Base-by-base conservation (phyloP, 1,140 invertebrate species). In the Drosophila truncata region DNA sequence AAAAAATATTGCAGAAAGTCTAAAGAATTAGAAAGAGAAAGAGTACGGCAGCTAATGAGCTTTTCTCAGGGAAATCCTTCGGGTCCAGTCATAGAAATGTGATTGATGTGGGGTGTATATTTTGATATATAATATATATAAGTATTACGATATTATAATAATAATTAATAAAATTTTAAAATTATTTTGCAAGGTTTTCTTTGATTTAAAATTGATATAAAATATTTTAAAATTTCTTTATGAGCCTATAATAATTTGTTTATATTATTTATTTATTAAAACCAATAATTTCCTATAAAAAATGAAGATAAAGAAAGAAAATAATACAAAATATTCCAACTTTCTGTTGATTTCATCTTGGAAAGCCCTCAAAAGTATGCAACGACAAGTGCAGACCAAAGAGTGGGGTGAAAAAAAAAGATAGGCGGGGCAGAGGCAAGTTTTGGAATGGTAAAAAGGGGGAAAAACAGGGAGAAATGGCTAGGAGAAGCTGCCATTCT, bases 1-100 rank as follows among this genome's bases (percentile, higher is more conserved):
- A 73, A 60, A 76, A 81, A 81, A 54, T 69, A 70, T 67, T 52
- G 59, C 66, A 42, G 31, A 57, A 82, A 59, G 44, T 64, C 54
- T 67, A 67, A 73, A 27, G 57, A 60, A 61, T 78, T 58, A 20
- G 54, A n/a, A 20, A 33, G 20, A 20, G 46, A 35, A 7, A 23
- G 31, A 31, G 13, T n/a, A 9, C 11, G 3, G 1, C 2, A 54
- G 29, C 20, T 54, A 62, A 62, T 62, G 23, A 37, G 60, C 31
- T 54, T 23, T 54, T n/a, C 52, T 54, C 20, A 11, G 31, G 31
- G 11, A 54, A 37, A 54, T 35, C 14, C 18, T 23, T 4, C 6
- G 8, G 23, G 27, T 20, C 6, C 3, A n/a, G 1, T 13, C 1
- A 52, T 33, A 8, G 16, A 16, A 54, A 37, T 23, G 4, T 16